These are phyloP conservation scores for Drosophila fungiperda DNA, from an alignment of 2,888 invertebrate genomes.

Conservation along the genomic window DNA sequence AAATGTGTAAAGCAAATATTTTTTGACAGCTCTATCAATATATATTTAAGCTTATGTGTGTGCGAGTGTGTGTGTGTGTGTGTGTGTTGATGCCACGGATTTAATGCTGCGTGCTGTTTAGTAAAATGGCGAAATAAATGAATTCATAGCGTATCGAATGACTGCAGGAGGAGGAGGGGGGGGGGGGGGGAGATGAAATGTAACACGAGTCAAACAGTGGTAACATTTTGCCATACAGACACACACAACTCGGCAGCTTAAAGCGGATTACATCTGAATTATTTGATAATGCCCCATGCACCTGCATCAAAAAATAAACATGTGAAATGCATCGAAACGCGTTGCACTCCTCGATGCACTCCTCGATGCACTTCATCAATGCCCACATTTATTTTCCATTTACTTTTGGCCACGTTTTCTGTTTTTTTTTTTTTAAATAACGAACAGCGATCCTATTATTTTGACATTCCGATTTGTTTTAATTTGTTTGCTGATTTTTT, in stretches of 20 bases:
- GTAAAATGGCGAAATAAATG: conserved; percentile 68
- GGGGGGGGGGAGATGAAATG: too few species aligned
- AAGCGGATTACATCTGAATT: conserved; percentile 76
- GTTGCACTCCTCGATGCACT: conserved; percentile 2
- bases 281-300: conserved; percentile 71
- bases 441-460: neutral
- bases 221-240: conserved; percentile 37
- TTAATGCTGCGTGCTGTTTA: conserved; percentile 70
- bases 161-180: neutral
- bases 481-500: neutral
- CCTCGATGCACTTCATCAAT: conserved; percentile 35
- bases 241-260: conserved; percentile 48
- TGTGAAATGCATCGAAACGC: neutral
- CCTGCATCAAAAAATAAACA: neutral
- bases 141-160: conserved; percentile 37
- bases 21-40: conserved; percentile 65
- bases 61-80: neutral
- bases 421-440: neutral
- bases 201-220: conserved; percentile 35
- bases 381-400: conserved; percentile 23
- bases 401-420: conserved; percentile 6
- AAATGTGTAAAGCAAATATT: conserved; percentile 51
- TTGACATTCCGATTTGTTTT: neutral
- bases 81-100: conserved; percentile 44
- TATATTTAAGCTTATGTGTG: conserved; percentile 4